phyloP scores from a whole-genome alignment of 2,797 vertebrate genomes.

The Brotula barbata region DNA sequence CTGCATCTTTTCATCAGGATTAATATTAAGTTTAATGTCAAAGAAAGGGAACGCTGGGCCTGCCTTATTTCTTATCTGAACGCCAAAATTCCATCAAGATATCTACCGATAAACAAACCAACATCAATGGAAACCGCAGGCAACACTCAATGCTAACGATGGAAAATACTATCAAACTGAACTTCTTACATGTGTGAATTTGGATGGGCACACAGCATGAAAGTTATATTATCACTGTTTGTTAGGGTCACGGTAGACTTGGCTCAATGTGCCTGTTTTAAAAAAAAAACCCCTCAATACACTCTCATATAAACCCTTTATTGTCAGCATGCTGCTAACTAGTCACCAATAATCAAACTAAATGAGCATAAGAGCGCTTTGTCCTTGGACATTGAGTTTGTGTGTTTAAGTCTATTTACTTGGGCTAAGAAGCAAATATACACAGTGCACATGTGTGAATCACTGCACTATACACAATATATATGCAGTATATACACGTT shows the following conservation, averaged over 20 bases:
- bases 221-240: constrained; percentile 23
- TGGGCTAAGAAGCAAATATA: constrained; percentile 25
- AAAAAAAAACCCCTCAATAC: too few relatives aligned
- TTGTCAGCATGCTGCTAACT: constrained; percentile 40
- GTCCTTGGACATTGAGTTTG: constrained; percentile 28
- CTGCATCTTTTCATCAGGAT: too few relatives aligned
- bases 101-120: too few relatives aligned
- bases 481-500: not conserved
- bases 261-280: too few relatives aligned
- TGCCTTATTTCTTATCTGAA: too few relatives aligned
- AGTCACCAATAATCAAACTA: constrained; percentile 50
- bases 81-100: too few relatives aligned
- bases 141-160: too few relatives aligned
- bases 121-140: too few relatives aligned
- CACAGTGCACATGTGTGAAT: constrained; percentile 13
- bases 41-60: too few relatives aligned
- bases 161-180: not conserved
- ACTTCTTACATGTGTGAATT: not conserved
- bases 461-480: constrained; percentile 1
- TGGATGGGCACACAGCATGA: constrained; percentile 8
- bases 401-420: constrained; percentile 41
- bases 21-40: too few relatives aligned
- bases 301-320: constrained; percentile 22
- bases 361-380: not conserved
- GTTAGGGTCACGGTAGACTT: too few relatives aligned